Evolutionary conservation across 2,888 invertebrate species (phyloP).

Genomic region (Uropetala carovei): DNA sequence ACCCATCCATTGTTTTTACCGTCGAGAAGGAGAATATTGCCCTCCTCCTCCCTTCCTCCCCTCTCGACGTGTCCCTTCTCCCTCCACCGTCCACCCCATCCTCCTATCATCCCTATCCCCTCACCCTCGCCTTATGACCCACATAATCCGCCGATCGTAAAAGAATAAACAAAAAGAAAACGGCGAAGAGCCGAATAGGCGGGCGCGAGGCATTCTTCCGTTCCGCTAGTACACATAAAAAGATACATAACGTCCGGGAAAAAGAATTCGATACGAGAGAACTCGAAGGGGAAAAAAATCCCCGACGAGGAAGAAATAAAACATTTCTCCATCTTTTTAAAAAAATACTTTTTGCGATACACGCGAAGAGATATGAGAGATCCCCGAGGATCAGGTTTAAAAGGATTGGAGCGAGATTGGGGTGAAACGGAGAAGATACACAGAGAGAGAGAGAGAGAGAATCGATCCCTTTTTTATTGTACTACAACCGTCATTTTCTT

Average conservation of each 20-base stretch:
- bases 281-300: background rate
- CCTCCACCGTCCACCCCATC: too few species aligned
- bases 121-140: background rate
- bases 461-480: background rate
- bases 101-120: too few species aligned
- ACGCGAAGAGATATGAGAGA: too few species aligned
- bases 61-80: too few species aligned
- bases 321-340: too few species aligned
- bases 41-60: background rate
- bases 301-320: background rate
- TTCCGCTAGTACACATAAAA: background rate
- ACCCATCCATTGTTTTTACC: background rate
- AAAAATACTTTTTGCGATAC: too few species aligned
- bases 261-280: background rate
- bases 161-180: background rate
- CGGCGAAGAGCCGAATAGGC: background rate
- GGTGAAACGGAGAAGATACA: background rate
- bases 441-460: background rate
- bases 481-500: background rate
- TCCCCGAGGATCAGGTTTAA: too few species aligned
- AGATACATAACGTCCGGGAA: background rate
- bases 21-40: background rate
- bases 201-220: background rate
- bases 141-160: constrained; percentile 29
- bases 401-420: background rate